Evolutionary conservation across 2,888 invertebrate species (phyloP).

Genomic region (Asteroscopus sphinx): DNA sequence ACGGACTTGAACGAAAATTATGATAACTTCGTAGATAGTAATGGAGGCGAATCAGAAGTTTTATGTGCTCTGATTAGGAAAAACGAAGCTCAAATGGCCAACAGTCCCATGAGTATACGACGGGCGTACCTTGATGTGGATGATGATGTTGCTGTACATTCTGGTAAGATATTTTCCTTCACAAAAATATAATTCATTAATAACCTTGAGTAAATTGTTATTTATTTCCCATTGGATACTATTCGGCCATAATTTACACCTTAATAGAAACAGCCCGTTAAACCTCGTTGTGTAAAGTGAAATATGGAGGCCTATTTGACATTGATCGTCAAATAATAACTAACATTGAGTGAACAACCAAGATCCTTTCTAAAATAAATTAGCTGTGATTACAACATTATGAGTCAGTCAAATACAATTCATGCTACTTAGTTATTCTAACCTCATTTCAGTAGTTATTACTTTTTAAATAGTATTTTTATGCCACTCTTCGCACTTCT

Average conservation of each 20-base stretch:
- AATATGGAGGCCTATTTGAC: conserved; percentile 59
- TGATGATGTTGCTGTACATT: conserved; percentile 93
- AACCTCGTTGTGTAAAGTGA: conserved; percentile 55
- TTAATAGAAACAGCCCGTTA: conserved; percentile 48
- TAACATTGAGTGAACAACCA: conserved; percentile 51
- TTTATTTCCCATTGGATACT: conserved; percentile 51
- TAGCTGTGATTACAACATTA: conserved; percentile 27
- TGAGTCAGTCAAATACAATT: conserved; percentile 38
- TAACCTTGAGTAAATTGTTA: conserved; percentile 50
- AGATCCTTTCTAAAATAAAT: conserved; percentile 64
- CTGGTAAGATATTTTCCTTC: conserved; percentile 88
- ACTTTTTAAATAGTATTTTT: not conserved
- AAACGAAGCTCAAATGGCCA: conserved; percentile 81
- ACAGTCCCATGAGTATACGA: conserved; percentile 84
- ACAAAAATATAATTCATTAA: conserved; percentile 25
- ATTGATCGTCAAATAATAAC: conserved; percentile 57
- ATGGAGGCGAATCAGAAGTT: conserved; percentile 83
- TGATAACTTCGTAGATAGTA: conserved; percentile 78
- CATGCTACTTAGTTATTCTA: not conserved
- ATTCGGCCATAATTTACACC: conserved; percentile 49
- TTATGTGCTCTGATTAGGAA: conserved; percentile 85
- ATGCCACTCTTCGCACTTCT: not conserved
- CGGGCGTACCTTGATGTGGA: conserved; percentile 90
- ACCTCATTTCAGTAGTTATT: not conserved
- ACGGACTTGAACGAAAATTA: conserved; percentile 82